Base-by-base conservation (phyloP, 1,140 invertebrate genomes). In the Anoplolepis gracilipes region DNA sequence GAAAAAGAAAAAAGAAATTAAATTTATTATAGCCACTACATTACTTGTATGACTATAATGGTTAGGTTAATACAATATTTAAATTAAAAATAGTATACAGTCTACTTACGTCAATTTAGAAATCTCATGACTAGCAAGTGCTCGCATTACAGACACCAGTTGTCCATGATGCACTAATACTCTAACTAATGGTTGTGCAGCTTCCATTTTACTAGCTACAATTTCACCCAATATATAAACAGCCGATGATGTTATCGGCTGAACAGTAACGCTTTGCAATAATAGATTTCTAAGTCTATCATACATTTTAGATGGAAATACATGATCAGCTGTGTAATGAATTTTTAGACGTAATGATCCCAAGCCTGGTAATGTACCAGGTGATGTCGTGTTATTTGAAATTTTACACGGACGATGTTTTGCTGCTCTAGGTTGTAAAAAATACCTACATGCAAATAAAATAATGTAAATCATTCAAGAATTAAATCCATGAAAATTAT, bases 221-320 rank as follows among this genome's bases (percentile, higher is more conserved):
- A 98, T 96, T 95, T 98, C 98, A 4, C 98, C 98, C 82, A 99
- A 95, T 86, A 99, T 97, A 93, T 97, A 98, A 62, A 98, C 98
- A 46, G 98, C 96, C 79, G 97, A 98, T 7, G 97, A 96, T 4
- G 97, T 98, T 64, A 98, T 97, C 6, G 98, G 98, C 96, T 98
- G 96, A 77, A 96, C 95, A 85, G 97, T 96, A 25, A 97, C 96
- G 89, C 97, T 98, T 90, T 97, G 96, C 16, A 98, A 95, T 42
- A 99, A 95, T 53, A 98, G 94, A 91, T 97, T 96, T 88, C 97
- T 95, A 5, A 99, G 95, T 89, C 96, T 96, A 72, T 97, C 96
- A 92, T 99, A 99, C 87, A 97, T 97, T 72, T 97, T 96, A 61
- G 97, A 96, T 39, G 97, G 96, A 94, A 99, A 98, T 46, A 99